phyloP scores from a whole-genome alignment of 2,113 vertebrate species.

The Nesospiza acunhae region DNA sequence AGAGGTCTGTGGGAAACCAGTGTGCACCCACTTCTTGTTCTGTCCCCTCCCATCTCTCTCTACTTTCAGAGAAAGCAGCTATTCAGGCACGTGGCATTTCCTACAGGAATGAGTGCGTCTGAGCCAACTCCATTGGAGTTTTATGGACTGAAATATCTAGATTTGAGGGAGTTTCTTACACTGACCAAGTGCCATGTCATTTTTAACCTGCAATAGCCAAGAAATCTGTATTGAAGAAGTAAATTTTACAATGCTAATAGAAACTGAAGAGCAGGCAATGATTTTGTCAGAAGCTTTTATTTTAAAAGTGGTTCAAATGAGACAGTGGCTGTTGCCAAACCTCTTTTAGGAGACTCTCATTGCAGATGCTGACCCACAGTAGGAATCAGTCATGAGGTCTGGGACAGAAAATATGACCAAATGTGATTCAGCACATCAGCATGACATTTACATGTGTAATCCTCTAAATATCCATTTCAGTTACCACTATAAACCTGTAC shows the following conservation, averaged over 20 bases:
- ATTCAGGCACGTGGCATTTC: not conserved
- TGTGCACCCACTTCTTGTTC: not conserved
- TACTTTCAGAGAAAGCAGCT: not conserved
- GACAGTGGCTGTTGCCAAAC: not conserved
- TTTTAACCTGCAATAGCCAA: not conserved
- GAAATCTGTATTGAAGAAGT: not conserved
- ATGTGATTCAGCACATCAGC: not conserved
- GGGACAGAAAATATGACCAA: not conserved
- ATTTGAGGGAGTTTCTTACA: not conserved
- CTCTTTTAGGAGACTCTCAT: not conserved
- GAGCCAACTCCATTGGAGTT: not conserved
- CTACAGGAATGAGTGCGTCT: not conserved
- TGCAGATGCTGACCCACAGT: not conserved
- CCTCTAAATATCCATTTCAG: not conserved
- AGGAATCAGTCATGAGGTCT: not conserved
- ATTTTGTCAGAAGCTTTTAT: not conserved
- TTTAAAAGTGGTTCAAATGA: not conserved
- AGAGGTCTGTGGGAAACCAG: not conserved
- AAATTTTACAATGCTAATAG: not conserved
- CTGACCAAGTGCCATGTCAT: not conserved
- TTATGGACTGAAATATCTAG: not conserved
- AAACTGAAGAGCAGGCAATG: not conserved
- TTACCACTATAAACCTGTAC: not conserved
- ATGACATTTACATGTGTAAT: not conserved
- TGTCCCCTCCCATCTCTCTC: not conserved